Percentiles rank a stretch among this genome's conserved stretches.
These are phyloP conservation scores for Copsychus sechellarum DNA, from an alignment of 2,113 vertebrate species.

Conservation along the genomic window DNA sequence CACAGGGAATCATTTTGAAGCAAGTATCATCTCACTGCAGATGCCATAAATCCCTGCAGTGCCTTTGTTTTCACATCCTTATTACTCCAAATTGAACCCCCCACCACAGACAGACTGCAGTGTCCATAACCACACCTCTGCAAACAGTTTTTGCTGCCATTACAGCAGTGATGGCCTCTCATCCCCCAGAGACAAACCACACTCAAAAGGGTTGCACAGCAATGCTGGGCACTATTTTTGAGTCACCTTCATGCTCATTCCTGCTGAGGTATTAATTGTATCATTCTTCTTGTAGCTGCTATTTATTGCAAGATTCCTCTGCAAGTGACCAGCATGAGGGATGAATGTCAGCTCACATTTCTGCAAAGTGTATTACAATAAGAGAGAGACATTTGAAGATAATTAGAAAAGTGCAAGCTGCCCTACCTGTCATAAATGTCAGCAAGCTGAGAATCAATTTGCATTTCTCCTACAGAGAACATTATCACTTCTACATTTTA, in stretches of 20 bases:
- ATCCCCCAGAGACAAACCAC: not conserved
- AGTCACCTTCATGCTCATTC: not conserved
- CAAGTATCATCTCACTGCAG: not conserved
- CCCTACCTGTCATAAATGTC: conserved; percentile 3
- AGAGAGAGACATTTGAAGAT: not conserved
- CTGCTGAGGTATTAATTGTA: not conserved
- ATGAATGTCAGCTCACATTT: not conserved
- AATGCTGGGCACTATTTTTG: not conserved
- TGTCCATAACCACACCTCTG: not conserved
- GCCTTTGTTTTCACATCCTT: not conserved
- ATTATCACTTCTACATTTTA: not conserved
- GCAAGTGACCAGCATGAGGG: not conserved
- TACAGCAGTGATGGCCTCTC: not conserved
- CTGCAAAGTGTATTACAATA: not conserved
- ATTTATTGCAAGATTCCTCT: not conserved
- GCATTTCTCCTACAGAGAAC: not conserved
- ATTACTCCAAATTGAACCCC: not conserved
- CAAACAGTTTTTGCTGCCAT: not conserved
- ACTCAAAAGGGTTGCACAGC: not conserved
- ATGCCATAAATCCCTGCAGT: not conserved
- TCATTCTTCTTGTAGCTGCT: not conserved
- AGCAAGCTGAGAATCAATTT: conserved; percentile 3
- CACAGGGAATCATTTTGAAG: not conserved
- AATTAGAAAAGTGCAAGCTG: conserved; percentile 16
- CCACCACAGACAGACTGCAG: not conserved